A percentile compares a stretch with the other conserved stretches of the same genome.
Conservation (phyloP, 2,797 vertebrate genomes). For the Typhlichthys eigenmanni region DNA sequence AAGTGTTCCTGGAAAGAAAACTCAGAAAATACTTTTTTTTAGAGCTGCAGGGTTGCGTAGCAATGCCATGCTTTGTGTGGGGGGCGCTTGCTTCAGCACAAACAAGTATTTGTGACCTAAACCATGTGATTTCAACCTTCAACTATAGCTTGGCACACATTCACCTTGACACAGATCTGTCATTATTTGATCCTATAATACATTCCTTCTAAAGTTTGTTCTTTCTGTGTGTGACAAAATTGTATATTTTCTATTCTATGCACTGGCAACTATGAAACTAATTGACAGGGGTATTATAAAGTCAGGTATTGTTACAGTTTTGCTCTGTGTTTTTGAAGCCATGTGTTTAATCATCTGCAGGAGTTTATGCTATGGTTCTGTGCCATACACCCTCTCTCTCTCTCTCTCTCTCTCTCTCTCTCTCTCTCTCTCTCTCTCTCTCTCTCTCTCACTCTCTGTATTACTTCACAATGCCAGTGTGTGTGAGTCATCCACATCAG, state of each 20-base stretch:
- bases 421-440: constrained; percentile 5
- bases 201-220: too few species aligned
- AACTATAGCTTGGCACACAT: constrained; percentile 27
- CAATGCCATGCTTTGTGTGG: constrained; percentile 48
- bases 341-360: constrained; percentile 37
- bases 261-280: background rate
- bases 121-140: constrained; percentile 25
- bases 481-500: constrained; percentile 22
- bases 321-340: constrained; percentile 52
- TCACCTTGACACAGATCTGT: constrained; percentile 19
- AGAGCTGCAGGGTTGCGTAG: constrained; percentile 39
- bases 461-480: constrained; percentile 24
- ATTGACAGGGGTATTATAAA: constrained; percentile 56
- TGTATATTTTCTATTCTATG: too few species aligned
- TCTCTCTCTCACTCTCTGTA: constrained; percentile 12
- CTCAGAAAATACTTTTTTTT: constrained; percentile 20
- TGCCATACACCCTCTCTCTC: constrained; percentile 18
- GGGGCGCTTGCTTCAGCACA: background rate
- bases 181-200: background rate
- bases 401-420: background rate
- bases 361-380: constrained; percentile 11
- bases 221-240: too few species aligned
- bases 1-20: constrained; percentile 24
- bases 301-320: constrained; percentile 53
- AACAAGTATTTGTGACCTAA: constrained; percentile 13